Percentiles rank a stretch among this genome's conserved stretches.
Conservation (phyloP, 1,140 invertebrate genomes). For the Theocolax elegans region DNA sequence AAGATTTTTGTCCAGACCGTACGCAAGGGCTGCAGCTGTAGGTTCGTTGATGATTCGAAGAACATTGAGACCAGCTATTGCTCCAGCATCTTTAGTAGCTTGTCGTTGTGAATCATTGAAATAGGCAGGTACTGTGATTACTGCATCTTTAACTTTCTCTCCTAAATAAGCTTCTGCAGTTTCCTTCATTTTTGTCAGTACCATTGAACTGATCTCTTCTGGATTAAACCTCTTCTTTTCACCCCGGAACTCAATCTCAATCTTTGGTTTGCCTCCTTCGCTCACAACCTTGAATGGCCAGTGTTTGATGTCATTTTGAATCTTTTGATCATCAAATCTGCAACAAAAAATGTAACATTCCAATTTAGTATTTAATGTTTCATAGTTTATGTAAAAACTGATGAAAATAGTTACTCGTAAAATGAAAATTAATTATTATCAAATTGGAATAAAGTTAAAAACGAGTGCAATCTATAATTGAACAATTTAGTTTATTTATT, state of each 20-base stretch:
- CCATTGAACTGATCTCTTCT: conserved; percentile 86
- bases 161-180: conserved; percentile 71
- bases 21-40: conserved; percentile 82
- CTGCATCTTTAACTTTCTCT: conserved; percentile 62
- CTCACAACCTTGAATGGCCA: conserved; percentile 77
- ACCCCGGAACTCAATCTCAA: conserved; percentile 78
- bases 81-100: conserved; percentile 75
- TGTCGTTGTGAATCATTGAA: conserved; percentile 79
- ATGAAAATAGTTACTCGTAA: not conserved
- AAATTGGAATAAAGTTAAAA: no score
- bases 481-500: no score
- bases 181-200: conserved; percentile 84
- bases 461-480: not conserved
- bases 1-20: conserved; percentile 81
- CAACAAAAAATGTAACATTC: not conserved
- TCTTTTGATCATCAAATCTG: conserved; percentile 76
- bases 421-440: no score
- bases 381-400: not conserved
- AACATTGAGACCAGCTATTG: conserved; percentile 77
- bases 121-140: conserved; percentile 76
- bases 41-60: conserved; percentile 85
- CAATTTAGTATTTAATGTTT: not conserved
- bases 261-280: conserved; percentile 73
- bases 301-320: conserved; percentile 75
- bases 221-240: conserved; percentile 80